Conservation (phyloP, 1,140 invertebrate genomes). For the Pinna nobilis region DNA sequence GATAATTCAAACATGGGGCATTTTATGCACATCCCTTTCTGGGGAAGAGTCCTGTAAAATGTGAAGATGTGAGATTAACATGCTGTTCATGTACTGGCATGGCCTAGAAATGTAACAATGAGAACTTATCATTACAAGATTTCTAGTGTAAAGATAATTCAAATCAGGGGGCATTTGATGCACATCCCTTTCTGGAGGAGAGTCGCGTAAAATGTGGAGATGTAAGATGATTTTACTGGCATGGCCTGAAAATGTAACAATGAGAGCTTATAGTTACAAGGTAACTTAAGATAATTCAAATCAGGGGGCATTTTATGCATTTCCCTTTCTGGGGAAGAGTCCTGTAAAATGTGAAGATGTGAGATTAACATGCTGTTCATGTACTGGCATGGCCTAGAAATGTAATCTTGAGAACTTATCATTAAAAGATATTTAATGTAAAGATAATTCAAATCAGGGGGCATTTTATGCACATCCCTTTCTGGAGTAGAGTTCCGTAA, state of each 20-base stretch:
- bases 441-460: too few species aligned
- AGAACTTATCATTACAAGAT: too few species aligned
- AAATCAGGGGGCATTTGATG: conserved; percentile 44
- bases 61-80: conserved; percentile 46
- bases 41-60: conserved; percentile 34
- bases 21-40: conserved; percentile 49
- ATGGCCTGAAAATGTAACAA: conserved; percentile 14
- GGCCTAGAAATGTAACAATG: conserved; percentile 3
- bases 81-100: conserved; percentile 15
- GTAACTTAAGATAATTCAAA: too few species aligned
- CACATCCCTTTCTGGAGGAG: conserved; percentile 40
- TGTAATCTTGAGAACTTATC: too few species aligned
- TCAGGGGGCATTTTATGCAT: conserved; percentile 44
- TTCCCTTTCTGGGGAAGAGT: conserved; percentile 39
- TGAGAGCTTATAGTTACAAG: too few species aligned
- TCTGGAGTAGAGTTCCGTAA: conserved; percentile 38
- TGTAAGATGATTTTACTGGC: conserved; percentile 25
- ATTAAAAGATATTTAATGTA: too few species aligned
- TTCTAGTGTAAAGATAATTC: too few species aligned
- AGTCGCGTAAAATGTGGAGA: conserved; percentile 46
- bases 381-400: conserved; percentile 20
- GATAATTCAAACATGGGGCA: too few species aligned
- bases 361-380: conserved; percentile 36
- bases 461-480: conserved; percentile 45
- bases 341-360: conserved; percentile 45